A percentile compares a stretch with the other conserved stretches of the same genome.
Conservation (phyloP, 2,113 vertebrate genomes). For the Pseudorasbora parva region DNA sequence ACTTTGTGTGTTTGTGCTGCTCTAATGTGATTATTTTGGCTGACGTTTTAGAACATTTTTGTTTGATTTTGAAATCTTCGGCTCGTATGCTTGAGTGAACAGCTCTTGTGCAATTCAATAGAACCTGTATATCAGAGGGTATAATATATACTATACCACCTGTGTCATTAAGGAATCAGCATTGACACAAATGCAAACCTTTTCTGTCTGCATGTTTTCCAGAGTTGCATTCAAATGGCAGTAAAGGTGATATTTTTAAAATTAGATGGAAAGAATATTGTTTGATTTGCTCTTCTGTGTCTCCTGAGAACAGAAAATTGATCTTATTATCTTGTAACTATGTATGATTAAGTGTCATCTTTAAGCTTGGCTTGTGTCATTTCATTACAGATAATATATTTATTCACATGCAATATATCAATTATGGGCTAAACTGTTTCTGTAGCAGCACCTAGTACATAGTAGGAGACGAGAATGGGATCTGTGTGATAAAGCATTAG, state of each 20-base stretch:
- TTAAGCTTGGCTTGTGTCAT: background rate
- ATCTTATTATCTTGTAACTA: background rate
- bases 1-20: background rate
- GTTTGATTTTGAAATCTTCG: background rate
- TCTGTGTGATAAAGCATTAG: slow-evolving; percentile 54
- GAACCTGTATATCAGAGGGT: background rate
- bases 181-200: background rate
- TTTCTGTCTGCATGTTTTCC: too few relatives aligned
- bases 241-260: background rate
- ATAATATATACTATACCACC: background rate
- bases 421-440: background rate
- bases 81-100: background rate
- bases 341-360: slow-evolving; percentile 4
- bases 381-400: background rate
- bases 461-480: background rate
- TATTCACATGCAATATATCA: background rate
- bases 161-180: background rate
- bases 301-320: background rate
- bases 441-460: background rate
- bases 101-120: background rate
- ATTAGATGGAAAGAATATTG: background rate
- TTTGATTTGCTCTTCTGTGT: background rate
- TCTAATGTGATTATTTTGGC: background rate
- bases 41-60: background rate
- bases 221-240: too few relatives aligned